Conservation (phyloP, 2,113 vertebrate species). For the Neotoma lepida region DNA sequence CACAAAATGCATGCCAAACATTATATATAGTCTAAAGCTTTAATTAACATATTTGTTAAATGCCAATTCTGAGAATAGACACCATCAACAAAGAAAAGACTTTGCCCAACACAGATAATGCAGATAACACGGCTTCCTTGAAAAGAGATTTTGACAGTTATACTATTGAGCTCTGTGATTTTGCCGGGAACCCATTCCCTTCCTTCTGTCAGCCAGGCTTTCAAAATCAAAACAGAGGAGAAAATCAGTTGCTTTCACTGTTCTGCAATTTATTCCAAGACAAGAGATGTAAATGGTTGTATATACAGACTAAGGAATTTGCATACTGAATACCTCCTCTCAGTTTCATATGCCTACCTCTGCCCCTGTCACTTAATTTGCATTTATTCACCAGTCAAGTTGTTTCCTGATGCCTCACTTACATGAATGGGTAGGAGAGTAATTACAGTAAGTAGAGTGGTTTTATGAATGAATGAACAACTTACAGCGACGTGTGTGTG, state of each 20-base stretch:
- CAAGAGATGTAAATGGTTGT: conserved; percentile 65
- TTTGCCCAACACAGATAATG: conserved; percentile 61
- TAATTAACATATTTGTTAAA: conserved; percentile 83
- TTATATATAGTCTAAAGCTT: conserved; percentile 69
- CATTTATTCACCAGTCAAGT: conserved; percentile 61
- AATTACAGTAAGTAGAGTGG: not conserved
- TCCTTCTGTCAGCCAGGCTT: conserved; percentile 63
- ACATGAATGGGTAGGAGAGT: conserved; percentile 42
- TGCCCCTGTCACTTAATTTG: conserved; percentile 72
- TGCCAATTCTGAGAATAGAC: conserved; percentile 69
- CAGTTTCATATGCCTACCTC: conserved; percentile 60
- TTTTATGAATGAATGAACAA: conserved; percentile 75
- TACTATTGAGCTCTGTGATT: conserved; percentile 67
- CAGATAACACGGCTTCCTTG: conserved; percentile 61
- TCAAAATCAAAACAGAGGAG: conserved; percentile 68
- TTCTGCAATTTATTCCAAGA: conserved; percentile 65
- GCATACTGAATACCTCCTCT: conserved; percentile 73
- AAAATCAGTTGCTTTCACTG: conserved; percentile 64
- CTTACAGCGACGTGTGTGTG: conserved; percentile 44
- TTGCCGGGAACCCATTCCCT: conserved; percentile 56
- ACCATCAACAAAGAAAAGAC: conserved; percentile 73
- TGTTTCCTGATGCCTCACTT: conserved; percentile 66
- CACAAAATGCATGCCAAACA: conserved; percentile 76
- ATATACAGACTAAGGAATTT: conserved; percentile 61
- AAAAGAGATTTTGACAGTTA: conserved; percentile 70